Percentiles rank a stretch among this genome's conserved stretches.
phyloP scores from a whole-genome alignment of 2,888 invertebrate species.

The Eugnorisma glareosa region DNA sequence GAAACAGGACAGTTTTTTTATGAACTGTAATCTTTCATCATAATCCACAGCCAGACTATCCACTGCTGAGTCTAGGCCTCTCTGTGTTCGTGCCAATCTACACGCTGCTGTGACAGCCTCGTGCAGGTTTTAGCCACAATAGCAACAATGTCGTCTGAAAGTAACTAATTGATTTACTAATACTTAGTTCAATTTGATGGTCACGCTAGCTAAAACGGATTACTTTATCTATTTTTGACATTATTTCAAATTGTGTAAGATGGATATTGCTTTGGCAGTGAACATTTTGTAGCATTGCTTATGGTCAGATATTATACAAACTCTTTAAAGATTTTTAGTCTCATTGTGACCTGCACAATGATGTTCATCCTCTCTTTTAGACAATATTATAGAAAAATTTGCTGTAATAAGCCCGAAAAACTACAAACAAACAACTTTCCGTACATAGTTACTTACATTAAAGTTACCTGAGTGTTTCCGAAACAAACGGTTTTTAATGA shows the following conservation, averaged over 20 bases:
- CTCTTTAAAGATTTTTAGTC: neutral
- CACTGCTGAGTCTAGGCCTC: neutral
- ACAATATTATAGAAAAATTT: neutral
- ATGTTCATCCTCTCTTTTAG: neutral
- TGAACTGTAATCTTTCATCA: neutral
- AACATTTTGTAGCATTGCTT: neutral
- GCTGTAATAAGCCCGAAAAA: neutral
- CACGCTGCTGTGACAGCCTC: neutral
- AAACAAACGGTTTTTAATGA: slow-evolving; percentile 10
- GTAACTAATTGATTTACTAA: neutral
- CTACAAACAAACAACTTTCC: neutral
- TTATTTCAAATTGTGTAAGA: neutral
- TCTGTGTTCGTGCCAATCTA: neutral
- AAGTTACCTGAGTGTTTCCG: neutral
- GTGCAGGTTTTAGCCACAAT: neutral
- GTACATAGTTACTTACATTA: neutral
- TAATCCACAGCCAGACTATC: neutral
- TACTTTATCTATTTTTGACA: neutral
- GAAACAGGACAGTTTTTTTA: neutral
- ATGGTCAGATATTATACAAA: neutral
- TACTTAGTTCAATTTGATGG: neutral
- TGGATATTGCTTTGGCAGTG: neutral
- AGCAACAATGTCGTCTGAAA: neutral
- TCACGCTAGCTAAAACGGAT: neutral
- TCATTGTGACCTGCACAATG: neutral